Conservation (phyloP, 1,140 invertebrate genomes). For the Periplaneta americana region DNA sequence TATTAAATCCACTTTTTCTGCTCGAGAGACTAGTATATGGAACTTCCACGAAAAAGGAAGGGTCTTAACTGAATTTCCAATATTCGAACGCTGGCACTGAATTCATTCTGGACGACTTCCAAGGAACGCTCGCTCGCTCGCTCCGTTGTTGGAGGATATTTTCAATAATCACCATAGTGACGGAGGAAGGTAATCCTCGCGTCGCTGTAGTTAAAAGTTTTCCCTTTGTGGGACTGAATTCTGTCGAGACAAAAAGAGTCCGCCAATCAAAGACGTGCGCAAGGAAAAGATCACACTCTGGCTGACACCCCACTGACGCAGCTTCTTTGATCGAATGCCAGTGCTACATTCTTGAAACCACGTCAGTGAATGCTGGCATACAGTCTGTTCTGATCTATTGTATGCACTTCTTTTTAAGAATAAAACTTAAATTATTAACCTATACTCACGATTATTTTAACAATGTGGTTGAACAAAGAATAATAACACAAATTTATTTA, state of each 20-base stretch:
- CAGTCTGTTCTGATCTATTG: too few species aligned
- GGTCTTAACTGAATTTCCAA: not conserved
- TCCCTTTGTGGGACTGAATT: not conserved
- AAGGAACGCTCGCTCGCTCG: not conserved
- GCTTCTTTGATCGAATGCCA: too few species aligned
- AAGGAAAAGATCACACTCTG: not conserved
- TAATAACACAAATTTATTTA: too few species aligned
- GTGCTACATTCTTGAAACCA: too few species aligned
- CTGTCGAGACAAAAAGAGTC: not conserved
- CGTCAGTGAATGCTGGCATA: too few species aligned
- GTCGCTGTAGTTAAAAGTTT: not conserved
- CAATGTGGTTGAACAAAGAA: too few species aligned
- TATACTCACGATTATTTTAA: too few species aligned
- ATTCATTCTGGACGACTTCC: not conserved
- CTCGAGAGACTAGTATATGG: not conserved
- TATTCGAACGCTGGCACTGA: not conserved
- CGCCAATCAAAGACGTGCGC: not conserved
- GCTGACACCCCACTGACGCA: too few species aligned
- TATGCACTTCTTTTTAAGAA: too few species aligned
- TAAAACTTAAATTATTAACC: too few species aligned
- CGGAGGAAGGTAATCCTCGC: not conserved
- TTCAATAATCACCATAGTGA: not conserved
- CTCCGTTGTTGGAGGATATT: not conserved
- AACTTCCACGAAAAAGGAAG: not conserved
- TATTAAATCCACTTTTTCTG: not conserved